A percentile compares a stretch with the other conserved stretches of the same genome.
Conservation (phyloP, 2,113 vertebrate genomes). For the Dasyprocta punctata region DNA sequence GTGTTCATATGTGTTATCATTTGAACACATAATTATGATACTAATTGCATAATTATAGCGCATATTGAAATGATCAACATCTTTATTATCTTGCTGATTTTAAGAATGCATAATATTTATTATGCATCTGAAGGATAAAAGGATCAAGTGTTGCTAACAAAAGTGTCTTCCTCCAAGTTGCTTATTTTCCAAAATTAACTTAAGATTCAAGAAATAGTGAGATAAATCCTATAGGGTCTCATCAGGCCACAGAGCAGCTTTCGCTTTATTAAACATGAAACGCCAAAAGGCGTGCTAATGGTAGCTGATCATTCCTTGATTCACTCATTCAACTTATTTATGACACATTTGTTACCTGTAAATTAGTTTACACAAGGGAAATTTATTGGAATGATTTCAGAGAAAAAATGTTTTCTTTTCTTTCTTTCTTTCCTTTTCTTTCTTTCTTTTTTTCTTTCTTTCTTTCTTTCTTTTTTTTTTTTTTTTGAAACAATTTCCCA, state of each 20-base stretch:
- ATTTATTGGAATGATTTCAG: not conserved
- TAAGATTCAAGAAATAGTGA: not conserved
- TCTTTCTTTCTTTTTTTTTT: too few relatives aligned
- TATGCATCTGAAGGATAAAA: not conserved
- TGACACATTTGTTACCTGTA: not conserved
- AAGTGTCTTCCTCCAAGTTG: not conserved
- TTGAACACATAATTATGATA: slow-evolving; percentile 82
- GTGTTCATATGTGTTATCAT: slow-evolving; percentile 84
- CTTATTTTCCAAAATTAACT: slow-evolving; percentile 1
- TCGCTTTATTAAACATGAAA: not conserved
- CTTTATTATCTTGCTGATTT: slow-evolving; percentile 67
- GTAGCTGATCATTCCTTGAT: not conserved
- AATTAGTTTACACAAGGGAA: not conserved
- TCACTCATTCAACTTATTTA: not conserved
- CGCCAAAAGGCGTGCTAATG: not conserved
- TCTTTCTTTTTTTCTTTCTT: too few relatives aligned
- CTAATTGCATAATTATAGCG: slow-evolving; percentile 81
- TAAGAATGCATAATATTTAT: not conserved
- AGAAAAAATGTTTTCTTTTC: not conserved
- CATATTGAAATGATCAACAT: slow-evolving; percentile 79
- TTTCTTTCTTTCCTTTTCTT: too few relatives aligned
- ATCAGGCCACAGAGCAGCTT: not conserved
- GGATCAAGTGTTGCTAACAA: not conserved
- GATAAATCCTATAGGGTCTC: not conserved
- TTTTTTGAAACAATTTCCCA: too few relatives aligned